These are phyloP conservation scores for Gyrodactylus bullatarudis DNA, from an alignment of 1,140 invertebrate genomes.

Conservation along the genomic window DNA sequence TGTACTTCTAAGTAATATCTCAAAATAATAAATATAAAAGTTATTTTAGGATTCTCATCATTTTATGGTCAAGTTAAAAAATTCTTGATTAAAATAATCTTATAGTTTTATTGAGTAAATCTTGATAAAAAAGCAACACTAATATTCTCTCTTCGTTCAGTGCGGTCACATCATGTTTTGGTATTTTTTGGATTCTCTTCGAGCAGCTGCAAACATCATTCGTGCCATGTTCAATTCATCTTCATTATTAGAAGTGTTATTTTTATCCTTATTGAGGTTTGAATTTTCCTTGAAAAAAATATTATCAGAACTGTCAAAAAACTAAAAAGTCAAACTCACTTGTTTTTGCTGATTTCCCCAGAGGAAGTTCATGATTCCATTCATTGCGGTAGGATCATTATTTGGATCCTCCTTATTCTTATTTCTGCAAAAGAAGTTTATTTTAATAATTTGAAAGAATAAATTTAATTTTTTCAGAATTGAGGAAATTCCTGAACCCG, in stretches of 20 bases:
- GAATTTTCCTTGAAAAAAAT: neutral
- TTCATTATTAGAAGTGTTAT: neutral
- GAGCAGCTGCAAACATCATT: conserved; percentile 3
- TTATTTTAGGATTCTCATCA: too few relatives aligned
- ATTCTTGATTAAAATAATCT: too few relatives aligned
- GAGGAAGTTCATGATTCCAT: neutral
- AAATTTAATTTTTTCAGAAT: neutral
- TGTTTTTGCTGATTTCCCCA: neutral
- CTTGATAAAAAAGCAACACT: neutral
- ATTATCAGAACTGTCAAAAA: neutral
- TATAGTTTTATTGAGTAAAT: neutral
- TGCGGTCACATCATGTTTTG: neutral
- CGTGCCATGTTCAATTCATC: conserved; percentile 4
- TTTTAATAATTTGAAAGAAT: too few relatives aligned
- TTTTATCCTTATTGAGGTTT: neutral
- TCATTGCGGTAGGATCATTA: neutral
- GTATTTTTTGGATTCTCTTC: conserved; percentile 2
- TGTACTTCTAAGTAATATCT: too few relatives aligned
- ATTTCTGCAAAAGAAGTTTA: neutral
- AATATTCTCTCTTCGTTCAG: neutral
- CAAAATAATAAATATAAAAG: too few relatives aligned
- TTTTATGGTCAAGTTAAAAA: too few relatives aligned
- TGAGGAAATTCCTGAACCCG: neutral
- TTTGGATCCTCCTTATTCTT: neutral
- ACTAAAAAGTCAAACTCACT: neutral